Percentiles rank a stretch among this genome's conserved stretches.
Conservation (phyloP, 2,113 vertebrate species). For the Cebidichthys violaceus region DNA sequence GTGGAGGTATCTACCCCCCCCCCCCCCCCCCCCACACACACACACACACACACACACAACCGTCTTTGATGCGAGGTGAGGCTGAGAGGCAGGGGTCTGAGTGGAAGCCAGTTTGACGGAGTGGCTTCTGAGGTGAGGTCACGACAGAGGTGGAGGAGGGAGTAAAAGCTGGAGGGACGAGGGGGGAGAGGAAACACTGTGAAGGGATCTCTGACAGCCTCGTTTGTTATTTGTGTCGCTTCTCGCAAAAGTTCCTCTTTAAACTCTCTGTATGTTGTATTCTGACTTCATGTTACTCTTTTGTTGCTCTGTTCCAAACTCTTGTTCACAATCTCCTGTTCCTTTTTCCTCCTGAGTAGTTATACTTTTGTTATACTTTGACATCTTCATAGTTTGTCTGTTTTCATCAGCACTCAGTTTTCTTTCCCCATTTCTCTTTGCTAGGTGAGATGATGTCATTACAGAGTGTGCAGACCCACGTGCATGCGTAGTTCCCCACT, state of each 20-base stretch:
- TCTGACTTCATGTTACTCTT: constrained; percentile 45
- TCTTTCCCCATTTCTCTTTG: constrained; percentile 11
- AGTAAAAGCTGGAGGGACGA: constrained; percentile 34
- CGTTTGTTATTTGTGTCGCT: constrained; percentile 64
- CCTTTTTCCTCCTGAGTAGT: not conserved
- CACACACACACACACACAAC: too few species aligned
- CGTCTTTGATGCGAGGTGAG: constrained; percentile 65
- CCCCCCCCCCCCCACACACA: too few species aligned
- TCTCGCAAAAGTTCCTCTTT: constrained; percentile 6
- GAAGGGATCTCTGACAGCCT: constrained; percentile 73
- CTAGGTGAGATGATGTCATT: constrained; percentile 64
- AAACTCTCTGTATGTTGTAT: constrained; percentile 24
- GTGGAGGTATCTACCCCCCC: constrained; percentile 29
- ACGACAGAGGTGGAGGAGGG: constrained; percentile 36
- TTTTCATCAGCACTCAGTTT: constrained; percentile 22
- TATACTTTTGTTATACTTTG: constrained; percentile 16
- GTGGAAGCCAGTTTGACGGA: constrained; percentile 56
- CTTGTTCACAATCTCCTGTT: not conserved
- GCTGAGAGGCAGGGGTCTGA: constrained; percentile 45
- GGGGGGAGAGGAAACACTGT: constrained; percentile 56
- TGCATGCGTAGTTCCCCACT: constrained; percentile 45
- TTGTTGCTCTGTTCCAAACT: constrained; percentile 18
- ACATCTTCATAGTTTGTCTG: constrained; percentile 31
- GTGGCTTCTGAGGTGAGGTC: constrained; percentile 26
- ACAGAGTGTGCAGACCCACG: constrained; percentile 42